Evolutionary conservation across 2,113 vertebrate genomes (phyloP).

Genomic region (Pampusana beccarii): DNA sequence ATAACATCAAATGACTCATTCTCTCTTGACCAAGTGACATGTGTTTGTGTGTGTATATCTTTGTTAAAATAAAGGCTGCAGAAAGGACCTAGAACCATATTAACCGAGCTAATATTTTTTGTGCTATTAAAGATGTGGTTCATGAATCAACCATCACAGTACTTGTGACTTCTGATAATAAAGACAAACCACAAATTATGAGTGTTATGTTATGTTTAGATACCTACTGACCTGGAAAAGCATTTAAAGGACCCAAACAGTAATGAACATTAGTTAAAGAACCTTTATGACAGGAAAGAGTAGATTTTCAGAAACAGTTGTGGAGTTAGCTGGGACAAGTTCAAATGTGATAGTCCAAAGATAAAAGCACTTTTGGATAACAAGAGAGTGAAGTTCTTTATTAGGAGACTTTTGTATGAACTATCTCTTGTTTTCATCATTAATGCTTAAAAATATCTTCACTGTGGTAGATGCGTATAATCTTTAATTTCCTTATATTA

Average conservation of each 20-base stretch:
- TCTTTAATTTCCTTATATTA: not conserved
- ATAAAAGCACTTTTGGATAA: not conserved
- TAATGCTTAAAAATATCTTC: not conserved
- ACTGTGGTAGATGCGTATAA: not conserved
- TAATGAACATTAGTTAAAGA: not conserved
- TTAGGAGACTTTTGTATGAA: not conserved
- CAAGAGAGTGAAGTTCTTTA: not conserved
- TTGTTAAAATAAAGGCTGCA: not conserved
- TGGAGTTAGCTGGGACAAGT: not conserved
- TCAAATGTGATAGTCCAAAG: not conserved
- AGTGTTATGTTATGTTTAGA: not conserved
- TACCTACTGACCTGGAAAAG: slow-evolving; percentile 1
- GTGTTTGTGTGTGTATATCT: not conserved
- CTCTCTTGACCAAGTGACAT: not conserved
- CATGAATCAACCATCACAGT: not conserved
- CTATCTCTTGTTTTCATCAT: not conserved
- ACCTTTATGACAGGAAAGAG: not conserved
- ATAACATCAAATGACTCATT: not conserved
- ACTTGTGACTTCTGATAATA: slow-evolving; percentile 2
- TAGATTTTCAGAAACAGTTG: not conserved
- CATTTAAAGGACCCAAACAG: not conserved
- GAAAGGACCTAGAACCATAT: not conserved
- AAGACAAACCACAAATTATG: not conserved
- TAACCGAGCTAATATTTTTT: not conserved
- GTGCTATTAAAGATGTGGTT: not conserved